Evolutionary conservation across 2,113 vertebrate genomes (phyloP).

Genomic region (Entosphenus tridentatus): DNA sequence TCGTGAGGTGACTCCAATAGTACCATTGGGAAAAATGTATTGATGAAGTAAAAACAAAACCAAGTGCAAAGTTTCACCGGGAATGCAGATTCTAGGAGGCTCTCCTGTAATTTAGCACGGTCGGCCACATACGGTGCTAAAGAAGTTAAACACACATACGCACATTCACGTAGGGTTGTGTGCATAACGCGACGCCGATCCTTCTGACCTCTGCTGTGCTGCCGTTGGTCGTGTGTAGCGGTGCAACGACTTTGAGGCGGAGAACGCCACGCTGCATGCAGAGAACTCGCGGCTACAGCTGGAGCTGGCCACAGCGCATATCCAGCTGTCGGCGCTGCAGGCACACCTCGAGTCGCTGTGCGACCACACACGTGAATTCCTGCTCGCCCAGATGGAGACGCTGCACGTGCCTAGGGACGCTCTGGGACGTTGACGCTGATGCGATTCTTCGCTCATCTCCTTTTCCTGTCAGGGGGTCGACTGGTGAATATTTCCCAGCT

Average conservation of each 20-base stretch:
- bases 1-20: too few species aligned
- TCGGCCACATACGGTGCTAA: too few species aligned
- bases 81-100: too few species aligned
- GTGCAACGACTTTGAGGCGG: slow-evolving; percentile 1
- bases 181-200: too few species aligned
- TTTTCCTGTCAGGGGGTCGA: neutral
- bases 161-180: too few species aligned
- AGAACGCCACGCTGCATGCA: neutral
- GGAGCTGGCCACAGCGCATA: neutral
- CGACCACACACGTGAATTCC: slow-evolving; percentile 1
- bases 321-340: neutral
- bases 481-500: too few species aligned
- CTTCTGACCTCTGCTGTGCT: too few species aligned
- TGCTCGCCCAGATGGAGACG: slow-evolving; percentile 6
- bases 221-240: neutral
- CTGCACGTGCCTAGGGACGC: neutral
- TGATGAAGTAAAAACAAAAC: too few species aligned
- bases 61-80: too few species aligned
- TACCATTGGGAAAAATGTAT: too few species aligned
- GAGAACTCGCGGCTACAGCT: neutral
- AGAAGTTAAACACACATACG: too few species aligned
- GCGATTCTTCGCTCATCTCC: neutral
- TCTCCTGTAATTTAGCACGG: too few species aligned
- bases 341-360: neutral
- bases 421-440: neutral